Base-by-base conservation (phyloP, 2,888 invertebrate species). In the Clunio marinus region DNA sequence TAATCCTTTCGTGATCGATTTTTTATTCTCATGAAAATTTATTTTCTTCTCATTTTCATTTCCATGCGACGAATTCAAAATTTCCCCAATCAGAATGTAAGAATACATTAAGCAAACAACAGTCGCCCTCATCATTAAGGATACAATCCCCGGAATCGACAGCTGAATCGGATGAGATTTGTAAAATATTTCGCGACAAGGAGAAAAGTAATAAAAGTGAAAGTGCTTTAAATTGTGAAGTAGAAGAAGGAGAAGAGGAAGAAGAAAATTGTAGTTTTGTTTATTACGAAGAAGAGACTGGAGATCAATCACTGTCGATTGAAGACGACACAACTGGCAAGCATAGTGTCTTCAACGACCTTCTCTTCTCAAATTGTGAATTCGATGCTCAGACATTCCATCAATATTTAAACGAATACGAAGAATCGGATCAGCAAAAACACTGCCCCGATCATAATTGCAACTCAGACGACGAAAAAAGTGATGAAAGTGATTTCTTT, bases 311-410 rank as follows among this genome's bases (percentile, higher is more conserved):
- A 24, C 22, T 65, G 41, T 65, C 63, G 24, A 46, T 65, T 65
- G 63, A 65, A n/a, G 62, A 62, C 37, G 62, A 62, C 37, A 51
- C 51, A 2, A 51, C 51, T 69, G 58, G 63, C 67, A 4, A 65
- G 65, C 58, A 69, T 20, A 68, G 28, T 55, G 10, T 68, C 7
- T 68, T 58, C 17, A 28, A 68, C 46, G 68, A 68, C 20, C 35
- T 68, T 15, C 25, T 46, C 5, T 68, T 68, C 28, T 58, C 71
- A 27, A 70, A 71, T 57, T 72, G 71, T 65, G 72, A 71, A 69
- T 72, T 72, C 68, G 71, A 72, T 65, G 72, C 71, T 24, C 70
- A 70, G 17, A 69, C 71, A 45, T 63, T 72, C 32, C 55, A 69
- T 32, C 68, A 69, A 7, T 71, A 70, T 57, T n/a, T 51, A 59